Evolutionary conservation across 2,113 vertebrate genomes (phyloP).

Genomic region (Rhinolophus ferrumequinum): DNA sequence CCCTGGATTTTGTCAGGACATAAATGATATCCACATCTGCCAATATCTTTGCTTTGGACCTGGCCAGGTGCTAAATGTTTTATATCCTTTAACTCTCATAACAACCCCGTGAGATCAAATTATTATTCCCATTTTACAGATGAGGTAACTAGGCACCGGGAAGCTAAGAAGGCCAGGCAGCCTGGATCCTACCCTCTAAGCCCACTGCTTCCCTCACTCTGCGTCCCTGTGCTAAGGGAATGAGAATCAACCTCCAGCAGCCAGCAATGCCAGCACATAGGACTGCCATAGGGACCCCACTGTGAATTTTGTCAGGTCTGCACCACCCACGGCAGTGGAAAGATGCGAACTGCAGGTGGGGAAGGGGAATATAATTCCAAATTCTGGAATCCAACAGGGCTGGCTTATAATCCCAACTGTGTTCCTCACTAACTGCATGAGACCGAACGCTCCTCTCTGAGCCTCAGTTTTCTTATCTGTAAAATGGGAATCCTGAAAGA

Average conservation of each 20-base stretch:
- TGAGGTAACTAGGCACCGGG: background rate
- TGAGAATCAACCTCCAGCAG: background rate
- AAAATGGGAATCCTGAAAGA: background rate
- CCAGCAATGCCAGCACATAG: background rate
- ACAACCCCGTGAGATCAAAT: background rate
- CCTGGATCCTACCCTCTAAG: background rate
- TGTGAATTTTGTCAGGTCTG: background rate
- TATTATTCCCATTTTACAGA: background rate
- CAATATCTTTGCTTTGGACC: background rate
- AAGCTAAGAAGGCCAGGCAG: background rate
- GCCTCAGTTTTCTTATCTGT: background rate
- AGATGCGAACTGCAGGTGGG: background rate
- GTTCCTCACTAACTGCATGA: background rate
- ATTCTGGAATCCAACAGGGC: background rate
- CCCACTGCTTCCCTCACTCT: no score
- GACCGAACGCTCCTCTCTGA: background rate
- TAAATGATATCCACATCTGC: background rate
- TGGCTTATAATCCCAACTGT: background rate
- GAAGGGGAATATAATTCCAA: background rate
- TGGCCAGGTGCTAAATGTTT: background rate
- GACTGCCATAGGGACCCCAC: no score
- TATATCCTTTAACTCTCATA: background rate
- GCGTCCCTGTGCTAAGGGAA: background rate
- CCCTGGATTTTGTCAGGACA: background rate
- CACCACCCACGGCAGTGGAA: background rate